phyloP scores from a whole-genome alignment of 2,888 invertebrate species.

The Anthoptus insignis region DNA sequence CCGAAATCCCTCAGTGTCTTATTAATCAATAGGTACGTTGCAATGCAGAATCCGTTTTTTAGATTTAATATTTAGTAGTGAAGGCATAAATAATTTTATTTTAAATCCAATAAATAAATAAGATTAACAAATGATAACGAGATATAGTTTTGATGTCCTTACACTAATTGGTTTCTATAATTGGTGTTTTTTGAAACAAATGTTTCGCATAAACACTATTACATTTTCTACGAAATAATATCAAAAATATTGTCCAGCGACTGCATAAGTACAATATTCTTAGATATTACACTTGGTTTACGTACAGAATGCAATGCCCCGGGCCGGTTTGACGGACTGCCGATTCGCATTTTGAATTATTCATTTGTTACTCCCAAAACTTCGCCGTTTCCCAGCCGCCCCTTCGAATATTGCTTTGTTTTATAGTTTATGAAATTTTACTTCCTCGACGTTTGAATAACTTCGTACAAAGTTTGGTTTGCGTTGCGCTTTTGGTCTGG shows the following conservation, averaged over 20 bases:
- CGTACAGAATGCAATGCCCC: slow-evolving; percentile 75
- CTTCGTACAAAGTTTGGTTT: slow-evolving; percentile 39
- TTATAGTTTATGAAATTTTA: slow-evolving; percentile 74
- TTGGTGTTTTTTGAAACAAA: too few species aligned
- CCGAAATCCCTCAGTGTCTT: too few species aligned
- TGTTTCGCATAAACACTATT: background rate
- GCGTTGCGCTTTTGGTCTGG: slow-evolving; percentile 26
- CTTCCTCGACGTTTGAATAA: slow-evolving; percentile 53
- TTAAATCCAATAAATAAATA: too few species aligned
- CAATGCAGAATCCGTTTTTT: too few species aligned
- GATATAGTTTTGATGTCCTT: too few species aligned
- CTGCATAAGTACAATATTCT: slow-evolving; percentile 23
- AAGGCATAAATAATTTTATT: too few species aligned
- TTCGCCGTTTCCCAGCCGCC: slow-evolving; percentile 63
- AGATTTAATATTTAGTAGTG: too few species aligned
- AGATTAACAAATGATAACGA: too few species aligned
- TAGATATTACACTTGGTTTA: slow-evolving; percentile 74
- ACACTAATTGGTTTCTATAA: too few species aligned
- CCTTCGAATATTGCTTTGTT: slow-evolving; percentile 78
- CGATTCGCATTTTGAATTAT: slow-evolving; percentile 82
- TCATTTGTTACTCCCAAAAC: slow-evolving; percentile 76
- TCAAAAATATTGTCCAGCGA: slow-evolving; percentile 19
- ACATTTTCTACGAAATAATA: slow-evolving; percentile 1
- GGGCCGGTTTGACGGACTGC: slow-evolving; percentile 79
- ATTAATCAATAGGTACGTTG: too few species aligned